phyloP scores from a whole-genome alignment of 2,888 invertebrate genomes.

The Elysia crispata region DNA sequence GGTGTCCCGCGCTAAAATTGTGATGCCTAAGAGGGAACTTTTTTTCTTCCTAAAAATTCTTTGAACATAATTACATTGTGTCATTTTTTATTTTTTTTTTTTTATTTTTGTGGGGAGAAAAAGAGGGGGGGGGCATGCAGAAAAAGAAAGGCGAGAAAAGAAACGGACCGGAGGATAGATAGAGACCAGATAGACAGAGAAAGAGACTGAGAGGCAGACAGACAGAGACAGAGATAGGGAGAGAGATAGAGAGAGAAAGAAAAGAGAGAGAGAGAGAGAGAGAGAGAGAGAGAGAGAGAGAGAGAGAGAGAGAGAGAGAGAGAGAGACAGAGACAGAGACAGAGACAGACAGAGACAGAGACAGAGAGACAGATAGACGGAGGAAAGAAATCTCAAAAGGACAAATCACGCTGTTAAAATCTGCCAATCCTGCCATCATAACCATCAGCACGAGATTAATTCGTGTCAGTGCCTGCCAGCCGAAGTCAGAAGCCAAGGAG shows the following conservation, averaged over 20 bases:
- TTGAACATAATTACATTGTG: neutral
- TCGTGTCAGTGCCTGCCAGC: too few species aligned
- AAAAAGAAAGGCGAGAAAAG: neutral
- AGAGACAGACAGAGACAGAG: constrained; percentile 17
- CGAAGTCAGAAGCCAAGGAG: too few species aligned
- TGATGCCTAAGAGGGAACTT: too few species aligned
- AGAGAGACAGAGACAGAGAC: neutral
- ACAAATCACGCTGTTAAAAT: neutral
- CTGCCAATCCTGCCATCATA: too few species aligned
- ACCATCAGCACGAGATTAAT: too few species aligned
- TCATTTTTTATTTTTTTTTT: neutral
- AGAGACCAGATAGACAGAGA: constrained; percentile 1
- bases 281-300: constrained; percentile 11
- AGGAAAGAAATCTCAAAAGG: neutral
- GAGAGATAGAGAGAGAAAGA: neutral
- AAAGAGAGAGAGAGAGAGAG: constrained; percentile 1
- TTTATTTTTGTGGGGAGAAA: neutral
- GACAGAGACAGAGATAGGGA: too few species aligned
- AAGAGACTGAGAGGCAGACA: too few species aligned
- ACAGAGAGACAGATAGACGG: too few species aligned
- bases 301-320: neutral
- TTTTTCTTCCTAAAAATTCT: too few species aligned
- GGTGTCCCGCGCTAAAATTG: too few species aligned
- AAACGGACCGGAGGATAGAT: constrained; percentile 30
- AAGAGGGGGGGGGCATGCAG: too few species aligned